phyloP scores from a whole-genome alignment of 2,797 vertebrate genomes.

The Oreochromis mossambicus region DNA sequence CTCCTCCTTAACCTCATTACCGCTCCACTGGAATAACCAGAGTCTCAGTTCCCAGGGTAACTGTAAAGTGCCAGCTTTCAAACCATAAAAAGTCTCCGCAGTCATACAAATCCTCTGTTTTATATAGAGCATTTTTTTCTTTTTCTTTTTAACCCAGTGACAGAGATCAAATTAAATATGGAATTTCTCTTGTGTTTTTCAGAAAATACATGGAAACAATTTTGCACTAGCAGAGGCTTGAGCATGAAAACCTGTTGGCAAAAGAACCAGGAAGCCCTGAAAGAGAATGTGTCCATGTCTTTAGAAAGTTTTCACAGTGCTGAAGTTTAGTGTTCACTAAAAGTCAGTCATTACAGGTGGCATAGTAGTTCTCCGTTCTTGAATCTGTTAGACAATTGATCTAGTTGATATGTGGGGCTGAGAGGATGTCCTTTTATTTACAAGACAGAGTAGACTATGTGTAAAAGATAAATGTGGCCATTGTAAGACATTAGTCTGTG shows the following conservation, averaged over 20 bases:
- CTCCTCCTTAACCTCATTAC: conserved; percentile 49
- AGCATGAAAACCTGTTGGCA: conserved; percentile 9
- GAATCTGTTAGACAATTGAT: not conserved
- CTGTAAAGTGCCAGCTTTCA: conserved; percentile 54
- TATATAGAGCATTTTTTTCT: conserved; percentile 34
- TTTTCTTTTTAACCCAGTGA: conserved; percentile 34
- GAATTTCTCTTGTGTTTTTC: conserved; percentile 30
- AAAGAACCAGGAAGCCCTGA: not conserved
- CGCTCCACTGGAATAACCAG: conserved; percentile 33
- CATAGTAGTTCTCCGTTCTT: not conserved
- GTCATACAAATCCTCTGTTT: conserved; percentile 54
- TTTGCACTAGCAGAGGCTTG: conserved; percentile 55
- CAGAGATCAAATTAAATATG: conserved; percentile 50
- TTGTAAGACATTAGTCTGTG: not conserved
- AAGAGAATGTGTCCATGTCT: not conserved
- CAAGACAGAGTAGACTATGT: not conserved
- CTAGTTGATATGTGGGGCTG: not conserved
- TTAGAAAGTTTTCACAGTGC: not conserved
- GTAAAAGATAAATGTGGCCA: not conserved
- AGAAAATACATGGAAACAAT: conserved; percentile 57
- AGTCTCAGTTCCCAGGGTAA: conserved; percentile 64
- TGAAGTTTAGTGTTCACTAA: not conserved
- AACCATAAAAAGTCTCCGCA: conserved; percentile 45
- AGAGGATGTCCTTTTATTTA: not conserved
- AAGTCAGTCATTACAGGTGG: not conserved